Percentiles rank a stretch among this genome's conserved stretches.
phyloP scores from a whole-genome alignment of 2,113 vertebrate genomes.

The Pleuronectes platessa region DNA sequence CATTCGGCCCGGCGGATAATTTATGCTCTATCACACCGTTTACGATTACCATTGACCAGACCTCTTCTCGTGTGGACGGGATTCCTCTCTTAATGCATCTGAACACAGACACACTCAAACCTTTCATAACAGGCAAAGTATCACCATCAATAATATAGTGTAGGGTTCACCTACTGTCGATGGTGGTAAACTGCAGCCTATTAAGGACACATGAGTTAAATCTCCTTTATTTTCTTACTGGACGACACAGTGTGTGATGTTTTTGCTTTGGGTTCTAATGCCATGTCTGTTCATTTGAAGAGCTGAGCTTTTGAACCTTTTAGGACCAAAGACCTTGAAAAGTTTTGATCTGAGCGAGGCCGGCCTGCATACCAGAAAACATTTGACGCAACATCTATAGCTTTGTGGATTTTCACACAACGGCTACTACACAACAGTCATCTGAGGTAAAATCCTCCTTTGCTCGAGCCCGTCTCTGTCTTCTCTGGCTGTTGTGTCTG shows the following conservation, averaged over 20 bases:
- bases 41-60: neutral
- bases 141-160: neutral
- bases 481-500: neutral
- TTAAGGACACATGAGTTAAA: neutral
- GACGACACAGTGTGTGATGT: too few relatives aligned
- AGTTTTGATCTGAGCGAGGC: neutral
- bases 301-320: neutral
- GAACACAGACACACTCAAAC: constrained; percentile 13
- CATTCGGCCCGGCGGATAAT: constrained; percentile 35
- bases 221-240: too few relatives aligned
- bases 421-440: neutral
- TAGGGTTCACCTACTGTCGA: neutral
- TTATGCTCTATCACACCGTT: constrained; percentile 13
- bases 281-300: too few relatives aligned
- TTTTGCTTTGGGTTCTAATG: too few relatives aligned
- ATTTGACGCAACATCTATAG: neutral
- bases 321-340: neutral
- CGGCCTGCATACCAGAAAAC: neutral
- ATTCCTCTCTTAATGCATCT: neutral
- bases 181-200: neutral
- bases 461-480: neutral
- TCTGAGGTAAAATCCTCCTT: constrained; percentile 18
- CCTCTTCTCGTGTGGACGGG: neutral
- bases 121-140: neutral
- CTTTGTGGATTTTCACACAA: neutral